Evolutionary conservation across 2,888 invertebrate genomes (phyloP).

Genomic region (Scaptomyza flava): DNA sequence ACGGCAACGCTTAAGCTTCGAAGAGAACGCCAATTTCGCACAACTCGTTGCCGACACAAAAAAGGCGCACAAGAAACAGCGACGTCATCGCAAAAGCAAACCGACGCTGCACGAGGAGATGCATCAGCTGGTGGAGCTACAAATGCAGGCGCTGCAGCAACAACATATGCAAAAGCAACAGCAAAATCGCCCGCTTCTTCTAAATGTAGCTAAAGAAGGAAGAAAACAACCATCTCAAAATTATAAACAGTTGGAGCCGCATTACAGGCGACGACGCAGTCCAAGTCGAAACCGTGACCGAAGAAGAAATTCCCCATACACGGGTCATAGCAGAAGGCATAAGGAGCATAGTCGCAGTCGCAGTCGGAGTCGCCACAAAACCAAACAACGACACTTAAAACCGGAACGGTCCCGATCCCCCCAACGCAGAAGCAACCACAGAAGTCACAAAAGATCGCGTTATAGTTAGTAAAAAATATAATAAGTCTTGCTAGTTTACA

Average conservation of each 20-base stretch:
- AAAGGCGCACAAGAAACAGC: conserved; percentile 70
- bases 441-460: conserved; percentile 1
- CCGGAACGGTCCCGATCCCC: conserved; percentile 9
- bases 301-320: neutral
- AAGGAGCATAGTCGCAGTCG: conserved; percentile 10
- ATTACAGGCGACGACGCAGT: conserved; percentile 4
- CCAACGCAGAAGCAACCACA: conserved; percentile 5
- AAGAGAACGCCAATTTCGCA: conserved; percentile 70
- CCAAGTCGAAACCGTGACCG: neutral
- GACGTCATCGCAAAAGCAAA: conserved; percentile 79
- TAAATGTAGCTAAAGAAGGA: neutral
- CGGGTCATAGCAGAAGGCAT: neutral
- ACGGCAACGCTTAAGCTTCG: conserved; percentile 8
- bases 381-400: neutral
- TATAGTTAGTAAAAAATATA: conserved; percentile 8
- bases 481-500: neutral
- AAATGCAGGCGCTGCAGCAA: conserved; percentile 80
- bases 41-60: conserved; percentile 79
- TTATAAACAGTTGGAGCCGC: neutral
- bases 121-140: conserved; percentile 78
- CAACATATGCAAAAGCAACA: conserved; percentile 4
- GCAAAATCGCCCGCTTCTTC: neutral
- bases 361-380: conserved; percentile 18
- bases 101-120: conserved; percentile 82
- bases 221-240: neutral